phyloP scores from a whole-genome alignment of 1,140 invertebrate genomes.

The Xylocopa sonorina region DNA sequence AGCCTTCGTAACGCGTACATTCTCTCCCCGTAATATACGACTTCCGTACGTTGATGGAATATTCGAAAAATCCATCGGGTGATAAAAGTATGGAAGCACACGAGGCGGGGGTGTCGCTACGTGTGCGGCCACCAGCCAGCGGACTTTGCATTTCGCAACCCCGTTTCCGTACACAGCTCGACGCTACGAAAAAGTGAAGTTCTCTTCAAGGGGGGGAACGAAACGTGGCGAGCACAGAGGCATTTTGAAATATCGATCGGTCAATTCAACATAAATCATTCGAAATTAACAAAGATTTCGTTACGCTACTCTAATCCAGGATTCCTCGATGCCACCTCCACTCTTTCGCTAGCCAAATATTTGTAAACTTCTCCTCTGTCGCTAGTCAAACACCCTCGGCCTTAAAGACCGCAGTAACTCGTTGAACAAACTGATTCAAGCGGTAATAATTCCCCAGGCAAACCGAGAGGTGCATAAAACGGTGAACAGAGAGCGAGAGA shows the following conservation, averaged over 20 bases:
- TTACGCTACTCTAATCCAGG: neutral
- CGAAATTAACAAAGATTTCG: too few species aligned
- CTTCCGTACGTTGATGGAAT: slow-evolving; percentile 78
- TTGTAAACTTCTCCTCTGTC: neutral
- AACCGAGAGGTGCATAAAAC: neutral
- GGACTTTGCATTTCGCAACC: neutral
- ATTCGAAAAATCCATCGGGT: slow-evolving; percentile 75
- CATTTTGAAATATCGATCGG: too few species aligned
- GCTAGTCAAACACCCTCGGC: slow-evolving; percentile 9
- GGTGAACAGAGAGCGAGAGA: neutral
- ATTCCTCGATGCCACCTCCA: neutral
- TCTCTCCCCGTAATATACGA: slow-evolving; percentile 74
- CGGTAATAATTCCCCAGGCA: neutral
- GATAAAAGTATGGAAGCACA: slow-evolving; percentile 71
- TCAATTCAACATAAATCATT: too few species aligned
- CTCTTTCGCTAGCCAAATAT: slow-evolving; percentile 9
- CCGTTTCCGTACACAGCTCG: neutral
- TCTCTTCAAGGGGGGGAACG: too few species aligned
- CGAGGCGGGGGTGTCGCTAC: slow-evolving; percentile 28
- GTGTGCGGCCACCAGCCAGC: slow-evolving; percentile 28
- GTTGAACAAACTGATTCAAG: neutral
- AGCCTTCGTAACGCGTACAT: slow-evolving; percentile 59
- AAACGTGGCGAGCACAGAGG: too few species aligned
- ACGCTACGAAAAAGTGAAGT: too few species aligned
- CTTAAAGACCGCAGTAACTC: neutral